These are phyloP conservation scores for Brachionus paranguensis DNA, from an alignment of 1,140 invertebrate species.

Conservation along the genomic window DNA sequence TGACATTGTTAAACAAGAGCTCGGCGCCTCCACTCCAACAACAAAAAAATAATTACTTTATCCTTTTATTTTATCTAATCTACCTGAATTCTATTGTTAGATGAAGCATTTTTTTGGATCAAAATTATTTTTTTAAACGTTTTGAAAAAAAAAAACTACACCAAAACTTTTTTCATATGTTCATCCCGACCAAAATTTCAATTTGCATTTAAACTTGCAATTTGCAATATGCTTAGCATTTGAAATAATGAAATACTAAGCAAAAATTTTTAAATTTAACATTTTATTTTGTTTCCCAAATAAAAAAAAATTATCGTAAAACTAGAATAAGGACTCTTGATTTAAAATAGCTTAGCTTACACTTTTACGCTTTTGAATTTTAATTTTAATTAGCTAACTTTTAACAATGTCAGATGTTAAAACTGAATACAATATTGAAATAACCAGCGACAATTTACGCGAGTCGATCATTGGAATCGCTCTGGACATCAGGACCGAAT, in stretches of 20 bases:
- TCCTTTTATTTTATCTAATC: constrained; percentile 5
- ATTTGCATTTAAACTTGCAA: not conserved
- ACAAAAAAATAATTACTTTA: not conserved
- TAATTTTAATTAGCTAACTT: not conserved
- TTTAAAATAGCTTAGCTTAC: not conserved
- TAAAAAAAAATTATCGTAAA: not conserved
- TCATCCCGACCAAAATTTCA: not conserved
- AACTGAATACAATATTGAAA: constrained; percentile 15
- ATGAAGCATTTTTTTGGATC: constrained; percentile 2
- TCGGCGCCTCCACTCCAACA: constrained; percentile 74
- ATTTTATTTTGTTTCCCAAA: not conserved
- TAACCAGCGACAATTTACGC: not conserved
- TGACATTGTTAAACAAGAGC: constrained; percentile 73
- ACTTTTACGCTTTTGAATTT: not conserved
- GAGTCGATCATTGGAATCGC: not conserved
- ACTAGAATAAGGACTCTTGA: not conserved
- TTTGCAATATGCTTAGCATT: not conserved
- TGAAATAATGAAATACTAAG: not conserved
- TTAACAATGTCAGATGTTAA: constrained; percentile 24
- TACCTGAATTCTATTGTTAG: constrained; percentile 8
- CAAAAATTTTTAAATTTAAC: not conserved
- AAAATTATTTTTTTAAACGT: not conserved
- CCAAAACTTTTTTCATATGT: not conserved
- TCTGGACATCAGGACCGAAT: not conserved
- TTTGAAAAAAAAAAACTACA: not conserved